A percentile compares a stretch with the other conserved stretches of the same genome.
phyloP scores from a whole-genome alignment of 2,797 vertebrate species.

The Tangara arthus region DNA sequence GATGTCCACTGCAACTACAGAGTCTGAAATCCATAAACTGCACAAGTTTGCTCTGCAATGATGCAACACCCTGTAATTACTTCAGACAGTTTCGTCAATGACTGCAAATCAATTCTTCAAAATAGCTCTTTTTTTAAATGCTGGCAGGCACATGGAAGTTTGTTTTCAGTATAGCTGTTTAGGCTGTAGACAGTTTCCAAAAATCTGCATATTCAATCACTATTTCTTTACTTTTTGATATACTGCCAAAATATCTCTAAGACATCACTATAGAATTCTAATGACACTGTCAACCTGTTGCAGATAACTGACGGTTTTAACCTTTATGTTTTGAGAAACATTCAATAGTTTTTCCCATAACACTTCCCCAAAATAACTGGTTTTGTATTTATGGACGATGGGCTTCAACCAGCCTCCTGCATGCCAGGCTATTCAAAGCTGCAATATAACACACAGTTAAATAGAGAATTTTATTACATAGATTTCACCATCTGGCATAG shows the following conservation, averaged over 20 bases:
- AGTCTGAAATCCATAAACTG: background rate
- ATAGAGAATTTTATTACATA: background rate
- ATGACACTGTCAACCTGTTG: background rate
- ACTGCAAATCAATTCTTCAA: background rate
- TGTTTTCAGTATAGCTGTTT: background rate
- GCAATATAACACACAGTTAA: background rate
- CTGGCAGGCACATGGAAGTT: background rate
- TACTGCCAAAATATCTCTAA: background rate
- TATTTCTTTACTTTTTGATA: background rate
- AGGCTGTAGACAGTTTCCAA: background rate
- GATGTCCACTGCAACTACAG: background rate
- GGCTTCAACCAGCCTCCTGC: background rate
- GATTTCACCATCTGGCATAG: conserved; percentile 6
- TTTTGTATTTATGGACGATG: background rate
- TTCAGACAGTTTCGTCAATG: background rate
- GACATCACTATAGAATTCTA: background rate
- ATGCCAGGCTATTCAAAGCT: conserved; percentile 13
- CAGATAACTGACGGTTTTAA: conserved; percentile 4
- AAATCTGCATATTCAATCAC: conserved; percentile 2
- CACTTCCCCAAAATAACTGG: background rate
- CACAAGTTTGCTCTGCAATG: background rate
- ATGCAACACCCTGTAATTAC: background rate
- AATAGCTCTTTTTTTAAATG: background rate
- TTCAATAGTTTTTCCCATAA: background rate
- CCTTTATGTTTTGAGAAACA: conserved; percentile 1